Percentiles rank a stretch among this genome's conserved stretches.
phyloP scores from a whole-genome alignment of 2,797 vertebrate species.

The Pithecia hirsuta region DNA sequence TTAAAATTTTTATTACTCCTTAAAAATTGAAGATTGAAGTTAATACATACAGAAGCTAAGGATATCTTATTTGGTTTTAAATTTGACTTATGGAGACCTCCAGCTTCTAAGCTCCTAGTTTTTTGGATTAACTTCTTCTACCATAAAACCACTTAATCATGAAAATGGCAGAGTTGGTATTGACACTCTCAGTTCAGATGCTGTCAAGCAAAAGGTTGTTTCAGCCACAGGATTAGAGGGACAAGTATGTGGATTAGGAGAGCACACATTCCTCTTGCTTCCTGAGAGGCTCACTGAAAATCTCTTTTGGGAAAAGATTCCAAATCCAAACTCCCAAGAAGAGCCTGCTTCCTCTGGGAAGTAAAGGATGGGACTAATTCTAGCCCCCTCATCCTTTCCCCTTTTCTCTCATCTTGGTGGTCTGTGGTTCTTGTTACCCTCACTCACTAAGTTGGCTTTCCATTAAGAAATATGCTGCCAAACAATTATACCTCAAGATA shows the following conservation, averaged over 20 bases:
- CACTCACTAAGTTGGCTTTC: background rate
- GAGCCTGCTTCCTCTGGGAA: background rate
- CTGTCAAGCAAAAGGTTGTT: background rate
- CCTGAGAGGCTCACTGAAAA: background rate
- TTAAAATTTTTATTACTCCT: background rate
- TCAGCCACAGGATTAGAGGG: background rate
- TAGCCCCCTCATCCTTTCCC: background rate
- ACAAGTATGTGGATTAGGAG: background rate
- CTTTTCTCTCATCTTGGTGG: background rate
- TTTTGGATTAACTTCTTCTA: background rate
- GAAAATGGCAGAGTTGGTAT: background rate
- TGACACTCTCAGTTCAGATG: background rate
- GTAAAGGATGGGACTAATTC: background rate
- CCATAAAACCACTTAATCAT: background rate
- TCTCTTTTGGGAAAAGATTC: background rate
- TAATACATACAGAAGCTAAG: background rate
- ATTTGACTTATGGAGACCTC: background rate
- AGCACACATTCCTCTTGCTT: background rate
- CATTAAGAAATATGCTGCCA: background rate
- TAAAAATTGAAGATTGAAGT: background rate
- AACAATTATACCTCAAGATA: background rate
- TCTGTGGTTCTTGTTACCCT: background rate
- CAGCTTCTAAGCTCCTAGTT: background rate
- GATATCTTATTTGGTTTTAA: constrained; percentile 4
- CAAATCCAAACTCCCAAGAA: too few relatives aligned